Conservation (phyloP, 2,888 invertebrate species). For the Pogonocherus hispidulus region DNA sequence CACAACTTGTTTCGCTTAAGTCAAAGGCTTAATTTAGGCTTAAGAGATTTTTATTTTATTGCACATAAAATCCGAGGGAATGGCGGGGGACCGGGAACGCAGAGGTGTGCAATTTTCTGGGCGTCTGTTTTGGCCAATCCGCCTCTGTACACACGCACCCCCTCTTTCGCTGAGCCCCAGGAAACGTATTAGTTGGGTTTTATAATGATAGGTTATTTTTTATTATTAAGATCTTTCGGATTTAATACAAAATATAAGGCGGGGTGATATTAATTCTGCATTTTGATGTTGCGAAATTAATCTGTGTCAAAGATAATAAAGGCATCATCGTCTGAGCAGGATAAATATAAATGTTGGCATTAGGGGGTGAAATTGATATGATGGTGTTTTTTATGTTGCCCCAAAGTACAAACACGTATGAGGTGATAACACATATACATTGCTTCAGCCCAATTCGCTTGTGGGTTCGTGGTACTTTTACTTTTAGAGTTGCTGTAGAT, state of each 20-base stretch:
- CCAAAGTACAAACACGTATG: background rate
- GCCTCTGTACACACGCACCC: constrained; percentile 44
- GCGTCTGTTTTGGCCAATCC: no score
- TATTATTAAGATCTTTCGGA: constrained; percentile 61
- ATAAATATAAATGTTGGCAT: constrained; percentile 43
- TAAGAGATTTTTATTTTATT: no score
- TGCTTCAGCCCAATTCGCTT: no score
- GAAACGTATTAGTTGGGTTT: constrained; percentile 55
- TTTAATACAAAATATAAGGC: constrained; percentile 48
- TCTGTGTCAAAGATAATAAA: constrained; percentile 57
- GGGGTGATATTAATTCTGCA: constrained; percentile 54
- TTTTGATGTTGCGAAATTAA: constrained; percentile 53
- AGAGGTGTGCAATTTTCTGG: no score
- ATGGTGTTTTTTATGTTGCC: constrained; percentile 19
- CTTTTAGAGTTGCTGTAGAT: no score
- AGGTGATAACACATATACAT: no score
- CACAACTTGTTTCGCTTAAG: no score
- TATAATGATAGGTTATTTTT: constrained; percentile 64
- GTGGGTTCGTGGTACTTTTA: no score
- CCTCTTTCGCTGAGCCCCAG: constrained; percentile 30
- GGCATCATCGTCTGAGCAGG: constrained; percentile 42
- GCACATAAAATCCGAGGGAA: no score
- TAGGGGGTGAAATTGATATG: constrained; percentile 40
- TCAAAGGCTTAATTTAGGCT: no score
- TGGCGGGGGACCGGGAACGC: no score